Base-by-base conservation (phyloP, 2,797 vertebrate species). In the Rhynchotus rufescens region DNA sequence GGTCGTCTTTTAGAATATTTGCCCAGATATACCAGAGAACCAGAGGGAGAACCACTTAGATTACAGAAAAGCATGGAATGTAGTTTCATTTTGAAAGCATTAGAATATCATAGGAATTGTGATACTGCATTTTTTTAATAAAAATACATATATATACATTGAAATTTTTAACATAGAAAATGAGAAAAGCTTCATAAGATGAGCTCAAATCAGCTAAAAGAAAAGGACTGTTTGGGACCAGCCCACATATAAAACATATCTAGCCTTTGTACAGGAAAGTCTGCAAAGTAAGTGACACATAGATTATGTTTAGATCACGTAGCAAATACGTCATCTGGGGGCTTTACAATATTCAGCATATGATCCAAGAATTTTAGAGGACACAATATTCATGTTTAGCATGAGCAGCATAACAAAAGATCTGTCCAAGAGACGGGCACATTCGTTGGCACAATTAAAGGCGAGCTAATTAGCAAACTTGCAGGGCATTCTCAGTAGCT, bases 381-480 rank as follows among this genome's bases (percentile, higher is more conserved):
- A 76, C 71, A 76, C 0, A 0, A n/a, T 72, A 22, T 4, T 71
- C 11, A 61, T 69, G 68, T 65, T 67, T 86, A 68, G 21, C 22
- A 59, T 56, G 45, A 94, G 32, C 65, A 84, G 30, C 60, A 76
- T 62, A 36, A 51, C 80, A 78, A 78, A 90, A 26, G 56, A 19
- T 90, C 87, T 67, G 59, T 47, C n/a, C 49, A 57, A 62, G 87
- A 85, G 95, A 94, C 40, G 60, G 62, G 84, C 6, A 92, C 79
- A 92, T 84, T 68, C 66, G 4, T 61, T 92, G 61, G 79, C 20
- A 93, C 78, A 91, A 84, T 65, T 91, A 67, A 86, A 94, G 73
- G 79, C 67, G 88, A 89, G 40, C 32, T 57, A 90, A 86, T 88
- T 76, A 94, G 36, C 45, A 61, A 90, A 72, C 51, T 81, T 92